phyloP scores from a whole-genome alignment of 2,888 invertebrate genomes.

The Minunthozetes semirufus region DNA sequence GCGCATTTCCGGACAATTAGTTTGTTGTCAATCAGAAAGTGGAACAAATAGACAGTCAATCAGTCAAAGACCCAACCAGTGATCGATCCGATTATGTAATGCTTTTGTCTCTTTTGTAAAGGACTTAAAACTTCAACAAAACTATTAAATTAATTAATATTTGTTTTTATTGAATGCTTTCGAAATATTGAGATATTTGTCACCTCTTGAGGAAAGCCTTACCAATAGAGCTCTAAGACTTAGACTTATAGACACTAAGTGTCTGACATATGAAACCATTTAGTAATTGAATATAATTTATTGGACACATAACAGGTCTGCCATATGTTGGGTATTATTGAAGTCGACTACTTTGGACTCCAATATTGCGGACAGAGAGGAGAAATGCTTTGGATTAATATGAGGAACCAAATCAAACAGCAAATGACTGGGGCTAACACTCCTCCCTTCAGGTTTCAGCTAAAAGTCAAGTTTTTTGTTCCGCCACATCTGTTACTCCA shows the following conservation, averaged over 20 bases:
- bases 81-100: no score
- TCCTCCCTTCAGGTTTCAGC: constrained; percentile 60
- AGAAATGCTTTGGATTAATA: constrained; percentile 76
- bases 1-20: no score
- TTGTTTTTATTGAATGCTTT: no score
- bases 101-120: no score
- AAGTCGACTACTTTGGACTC: constrained; percentile 73
- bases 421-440: constrained; percentile 58
- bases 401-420: constrained; percentile 67
- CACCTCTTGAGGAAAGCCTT: no score
- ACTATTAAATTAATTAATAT: no score
- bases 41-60: no score
- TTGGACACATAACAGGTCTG: constrained; percentile 61
- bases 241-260: not conserved
- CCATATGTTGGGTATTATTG: constrained; percentile 68
- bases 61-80: no score
- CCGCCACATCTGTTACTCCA: constrained; percentile 77
- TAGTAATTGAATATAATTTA: not conserved
- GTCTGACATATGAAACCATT: not conserved
- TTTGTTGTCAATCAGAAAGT: no score
- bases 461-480: constrained; percentile 83
- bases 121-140: no score
- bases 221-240: no score
- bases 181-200: no score
- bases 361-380: constrained; percentile 62